A percentile compares a stretch with the other conserved stretches of the same genome.
Conservation (phyloP, 1,140 invertebrate species). For the Caerostris extrusa region DNA sequence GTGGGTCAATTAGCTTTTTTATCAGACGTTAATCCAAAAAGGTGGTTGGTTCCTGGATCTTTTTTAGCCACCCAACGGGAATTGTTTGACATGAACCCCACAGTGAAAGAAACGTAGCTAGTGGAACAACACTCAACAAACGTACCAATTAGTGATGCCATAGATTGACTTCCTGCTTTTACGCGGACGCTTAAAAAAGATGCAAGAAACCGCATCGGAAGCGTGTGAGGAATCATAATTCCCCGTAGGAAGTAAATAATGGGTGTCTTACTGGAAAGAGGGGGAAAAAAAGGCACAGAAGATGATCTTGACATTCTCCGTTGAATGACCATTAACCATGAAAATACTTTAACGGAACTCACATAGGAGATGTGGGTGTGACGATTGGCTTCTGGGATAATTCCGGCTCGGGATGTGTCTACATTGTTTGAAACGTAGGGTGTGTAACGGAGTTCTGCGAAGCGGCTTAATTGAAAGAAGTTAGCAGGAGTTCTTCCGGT, state of each 20-base stretch:
- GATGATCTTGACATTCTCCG: conserved; percentile 36
- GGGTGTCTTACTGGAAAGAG: conserved; percentile 36
- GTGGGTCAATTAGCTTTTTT: neutral
- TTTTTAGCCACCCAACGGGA: neutral
- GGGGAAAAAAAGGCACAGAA: neutral
- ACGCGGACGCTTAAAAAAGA: neutral
- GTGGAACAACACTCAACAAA: neutral
- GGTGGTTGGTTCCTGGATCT: neutral
- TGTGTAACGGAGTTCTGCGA: neutral
- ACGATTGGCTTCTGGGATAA: neutral
- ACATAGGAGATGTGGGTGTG: conserved; percentile 11
- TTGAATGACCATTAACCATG: conserved; percentile 41
- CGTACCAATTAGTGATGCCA: conserved; percentile 36
- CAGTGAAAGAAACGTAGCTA: neutral
- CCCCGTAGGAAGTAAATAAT: conserved; percentile 8
- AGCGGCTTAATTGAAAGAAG: conserved; percentile 27
- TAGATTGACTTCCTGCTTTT: conserved; percentile 35
- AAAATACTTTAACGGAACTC: conserved; percentile 16
- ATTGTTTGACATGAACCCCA: neutral
- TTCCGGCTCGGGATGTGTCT: neutral
- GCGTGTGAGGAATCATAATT: conserved; percentile 38
- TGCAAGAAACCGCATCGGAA: conserved; percentile 1
- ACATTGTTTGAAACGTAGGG: conserved; percentile 22
- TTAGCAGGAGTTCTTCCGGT: neutral
- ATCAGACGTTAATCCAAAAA: neutral